phyloP scores from a whole-genome alignment of 2,113 vertebrate species.

The Apeltes quadracus region DNA sequence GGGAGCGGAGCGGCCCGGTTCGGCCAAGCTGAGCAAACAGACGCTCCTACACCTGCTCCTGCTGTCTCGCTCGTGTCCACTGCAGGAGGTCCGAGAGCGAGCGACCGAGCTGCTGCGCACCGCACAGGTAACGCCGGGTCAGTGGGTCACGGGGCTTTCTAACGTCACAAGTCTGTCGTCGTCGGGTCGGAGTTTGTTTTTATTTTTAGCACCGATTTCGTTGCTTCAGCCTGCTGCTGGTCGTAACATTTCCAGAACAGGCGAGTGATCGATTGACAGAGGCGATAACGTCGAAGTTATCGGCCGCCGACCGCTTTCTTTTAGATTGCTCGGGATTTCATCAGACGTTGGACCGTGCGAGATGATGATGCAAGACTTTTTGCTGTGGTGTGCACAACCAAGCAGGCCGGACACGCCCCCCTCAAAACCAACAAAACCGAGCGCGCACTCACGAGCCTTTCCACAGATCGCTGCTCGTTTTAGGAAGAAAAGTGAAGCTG shows the following conservation, averaged over 20 bases:
- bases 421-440: conserved; percentile 8
- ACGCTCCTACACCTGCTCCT: conserved; percentile 74
- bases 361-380: conserved; percentile 73
- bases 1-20: conserved; percentile 42
- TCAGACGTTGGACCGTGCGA: conserved; percentile 5
- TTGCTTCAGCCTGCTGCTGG: background rate
- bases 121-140: conserved; percentile 64
- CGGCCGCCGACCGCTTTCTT: background rate
- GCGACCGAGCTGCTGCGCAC: conserved; percentile 65
- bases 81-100: conserved; percentile 60
- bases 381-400: conserved; percentile 48
- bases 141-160: background rate
- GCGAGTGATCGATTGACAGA: background rate
- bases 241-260: background rate
- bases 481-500: background rate
- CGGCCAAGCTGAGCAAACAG: conserved; percentile 43
- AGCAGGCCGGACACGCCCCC: conserved; percentile 60
- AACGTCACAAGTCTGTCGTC: no score
- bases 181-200: background rate
- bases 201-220: background rate
- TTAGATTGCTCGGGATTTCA: conserved; percentile 10
- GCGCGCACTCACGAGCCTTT: conserved; percentile 25
- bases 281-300: background rate
- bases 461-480: background rate
- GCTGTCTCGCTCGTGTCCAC: conserved; percentile 70